Percentiles rank a stretch among this genome's conserved stretches.
Conservation (phyloP, 1,140 invertebrate genomes). For the Lerema accius region DNA sequence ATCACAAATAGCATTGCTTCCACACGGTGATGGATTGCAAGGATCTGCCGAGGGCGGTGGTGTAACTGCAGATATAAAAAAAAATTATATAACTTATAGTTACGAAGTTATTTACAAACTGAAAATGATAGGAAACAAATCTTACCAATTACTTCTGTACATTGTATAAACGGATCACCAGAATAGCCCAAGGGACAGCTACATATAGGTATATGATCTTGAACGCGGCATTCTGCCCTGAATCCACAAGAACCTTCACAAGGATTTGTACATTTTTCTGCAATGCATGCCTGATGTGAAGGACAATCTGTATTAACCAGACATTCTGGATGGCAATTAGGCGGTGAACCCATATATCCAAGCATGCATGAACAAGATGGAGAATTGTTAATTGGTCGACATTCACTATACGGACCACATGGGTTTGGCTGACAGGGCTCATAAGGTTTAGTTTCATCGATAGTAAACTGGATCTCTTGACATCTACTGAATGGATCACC, state of each 20-base stretch:
- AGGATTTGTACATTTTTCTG: constrained; percentile 90
- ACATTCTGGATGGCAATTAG: constrained; percentile 91
- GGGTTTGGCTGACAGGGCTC: constrained; percentile 89
- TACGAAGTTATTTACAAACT: too few species aligned
- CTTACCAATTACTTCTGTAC: constrained; percentile 79
- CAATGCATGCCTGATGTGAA: constrained; percentile 89
- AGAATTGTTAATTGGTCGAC: constrained; percentile 82
- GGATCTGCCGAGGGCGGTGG: constrained; percentile 82
- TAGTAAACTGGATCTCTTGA: constrained; percentile 80
- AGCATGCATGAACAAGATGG: constrained; percentile 88
- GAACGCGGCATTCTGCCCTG: constrained; percentile 89
- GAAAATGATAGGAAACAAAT: not conserved
- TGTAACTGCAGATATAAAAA: constrained; percentile 61
- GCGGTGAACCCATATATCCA: constrained; percentile 90
- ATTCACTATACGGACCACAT: constrained; percentile 90
- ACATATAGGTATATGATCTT: constrained; percentile 90
- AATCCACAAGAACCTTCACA: constrained; percentile 91
- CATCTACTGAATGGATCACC: constrained; percentile 87
- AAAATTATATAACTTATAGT: too few species aligned
- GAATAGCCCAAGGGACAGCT: constrained; percentile 88
- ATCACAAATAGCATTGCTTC: constrained; percentile 93
- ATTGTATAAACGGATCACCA: constrained; percentile 90
- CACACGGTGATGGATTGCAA: constrained; percentile 92
- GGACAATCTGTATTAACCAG: constrained; percentile 91
- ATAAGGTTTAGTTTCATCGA: constrained; percentile 48